phyloP scores from a whole-genome alignment of 2,113 vertebrate genomes.

The Carettochelys insculpta region DNA sequence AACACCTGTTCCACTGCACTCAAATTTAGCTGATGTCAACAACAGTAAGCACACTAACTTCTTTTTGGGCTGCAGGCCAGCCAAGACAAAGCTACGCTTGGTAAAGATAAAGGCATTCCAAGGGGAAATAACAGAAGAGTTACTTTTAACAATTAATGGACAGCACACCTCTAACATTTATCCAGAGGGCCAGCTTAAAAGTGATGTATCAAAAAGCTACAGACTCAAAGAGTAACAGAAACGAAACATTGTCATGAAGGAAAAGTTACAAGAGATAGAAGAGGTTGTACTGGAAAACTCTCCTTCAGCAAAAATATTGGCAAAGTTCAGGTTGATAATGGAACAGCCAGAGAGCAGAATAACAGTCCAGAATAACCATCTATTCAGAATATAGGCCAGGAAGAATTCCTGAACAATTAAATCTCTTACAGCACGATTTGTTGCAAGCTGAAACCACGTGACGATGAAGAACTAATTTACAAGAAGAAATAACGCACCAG shows the following conservation, averaged over 20 bases:
- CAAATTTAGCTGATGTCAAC: neutral
- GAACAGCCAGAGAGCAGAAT: neutral
- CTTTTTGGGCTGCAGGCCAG: neutral
- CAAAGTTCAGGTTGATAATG: neutral
- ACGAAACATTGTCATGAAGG: conserved; percentile 2
- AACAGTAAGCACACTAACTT: neutral
- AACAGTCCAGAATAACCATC: neutral
- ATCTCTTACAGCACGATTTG: neutral
- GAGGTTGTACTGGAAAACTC: neutral
- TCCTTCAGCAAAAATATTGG: neutral
- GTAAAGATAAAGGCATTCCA: neutral
- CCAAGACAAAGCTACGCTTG: neutral
- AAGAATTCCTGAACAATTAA: neutral
- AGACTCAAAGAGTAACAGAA: neutral
- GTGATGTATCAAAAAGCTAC: neutral
- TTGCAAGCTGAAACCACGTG: neutral
- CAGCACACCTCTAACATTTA: neutral
- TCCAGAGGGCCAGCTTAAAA: conserved; percentile 5
- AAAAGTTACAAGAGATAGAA: conserved; percentile 31
- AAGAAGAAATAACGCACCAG: neutral
- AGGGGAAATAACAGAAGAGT: conserved; percentile 14
- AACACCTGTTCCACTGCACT: neutral
- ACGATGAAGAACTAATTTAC: neutral
- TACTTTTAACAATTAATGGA: conserved; percentile 41
- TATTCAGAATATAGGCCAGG: neutral